Evolutionary conservation across 2,888 invertebrate species (phyloP), one percentile per base, ranked within the genome.

Genomic region (Agonum fuliginosum): DNA sequence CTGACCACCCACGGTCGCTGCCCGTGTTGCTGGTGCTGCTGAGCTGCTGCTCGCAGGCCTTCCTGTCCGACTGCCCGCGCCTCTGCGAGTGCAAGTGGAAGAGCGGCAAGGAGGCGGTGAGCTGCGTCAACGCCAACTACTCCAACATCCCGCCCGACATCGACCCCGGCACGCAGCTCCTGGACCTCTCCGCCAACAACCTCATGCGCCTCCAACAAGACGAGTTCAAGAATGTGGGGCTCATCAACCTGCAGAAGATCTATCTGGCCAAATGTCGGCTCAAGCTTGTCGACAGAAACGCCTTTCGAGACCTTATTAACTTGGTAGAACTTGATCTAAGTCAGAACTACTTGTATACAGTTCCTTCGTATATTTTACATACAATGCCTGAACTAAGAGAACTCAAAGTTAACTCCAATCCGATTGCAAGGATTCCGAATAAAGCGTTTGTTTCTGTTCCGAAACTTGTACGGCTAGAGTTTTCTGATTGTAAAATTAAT

Each of bases 21-120:
- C 70, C 54, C 41, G 48, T 80, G 41, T 12, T 83, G 67, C 76
- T 85, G 43, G 80, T 85, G 78, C 80, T 85, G 73, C 81, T 85
- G 78, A 83, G 83, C 79, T 84, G 83, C 79, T 84, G 83, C 80
- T 88, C 89, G 82, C 87, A 88, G 83, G 83, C 84, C 80, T 81
- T 85, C 24, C 83, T 87, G 80, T 91, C 91, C 83, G 92, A 92
- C 82, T 94, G 94, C 85, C 94, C 94, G 71, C 89, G 90, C 79
- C 89, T 92, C 82, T 96, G 95, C 88, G 94, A 95, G 87, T 95
- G 95, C 89, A 95, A 95, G 87, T 96, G 95, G 95, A 94, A 94
- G 86, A 93, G 92, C 84, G 95, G 95, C 83, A 95, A 95, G 87
- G 95, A 95, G 87, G 93, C 94, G 67, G 95, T 94, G 77, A 89